Conservation (phyloP, 2,888 invertebrate genomes). For the Dasypolia templi region DNA sequence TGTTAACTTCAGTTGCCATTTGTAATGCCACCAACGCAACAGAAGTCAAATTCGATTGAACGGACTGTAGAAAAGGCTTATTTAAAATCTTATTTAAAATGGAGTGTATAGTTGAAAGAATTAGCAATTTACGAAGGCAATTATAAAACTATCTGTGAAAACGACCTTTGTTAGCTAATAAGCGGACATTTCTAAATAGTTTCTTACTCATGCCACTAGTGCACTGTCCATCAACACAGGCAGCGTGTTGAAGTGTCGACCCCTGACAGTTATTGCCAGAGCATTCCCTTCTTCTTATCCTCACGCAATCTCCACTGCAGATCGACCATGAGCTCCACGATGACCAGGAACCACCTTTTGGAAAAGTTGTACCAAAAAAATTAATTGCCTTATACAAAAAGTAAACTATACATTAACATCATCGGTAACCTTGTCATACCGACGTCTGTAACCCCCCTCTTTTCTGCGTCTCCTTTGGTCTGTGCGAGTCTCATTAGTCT, state of each 20-base stretch:
- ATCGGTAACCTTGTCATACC: too few species aligned
- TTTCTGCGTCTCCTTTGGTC: too few species aligned
- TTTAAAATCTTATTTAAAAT: too few species aligned
- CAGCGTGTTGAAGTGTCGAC: slow-evolving; percentile 83
- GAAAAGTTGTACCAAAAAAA: background rate
- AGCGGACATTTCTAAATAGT: background rate
- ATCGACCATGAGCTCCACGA: slow-evolving; percentile 83
- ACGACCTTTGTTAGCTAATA: background rate
- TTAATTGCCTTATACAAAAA: background rate
- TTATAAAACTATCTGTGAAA: background rate
- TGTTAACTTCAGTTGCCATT: too few species aligned
- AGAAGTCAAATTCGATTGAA: too few species aligned
- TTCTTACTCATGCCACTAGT: slow-evolving; percentile 79
- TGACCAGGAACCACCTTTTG: slow-evolving; percentile 80
- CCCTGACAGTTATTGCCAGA: slow-evolving; percentile 79
- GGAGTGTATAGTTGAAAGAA: too few species aligned
- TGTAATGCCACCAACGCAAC: too few species aligned
- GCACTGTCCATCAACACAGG: slow-evolving; percentile 84
- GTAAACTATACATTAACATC: too few species aligned
- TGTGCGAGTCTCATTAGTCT: too few species aligned
- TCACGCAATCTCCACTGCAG: slow-evolving; percentile 84
- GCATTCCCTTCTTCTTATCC: slow-evolving; percentile 81
- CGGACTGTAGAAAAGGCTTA: too few species aligned
- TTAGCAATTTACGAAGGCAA: background rate
- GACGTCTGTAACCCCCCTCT: too few species aligned